Conservation (phyloP, 2,888 invertebrate species). For the Odontothrips loti region DNA sequence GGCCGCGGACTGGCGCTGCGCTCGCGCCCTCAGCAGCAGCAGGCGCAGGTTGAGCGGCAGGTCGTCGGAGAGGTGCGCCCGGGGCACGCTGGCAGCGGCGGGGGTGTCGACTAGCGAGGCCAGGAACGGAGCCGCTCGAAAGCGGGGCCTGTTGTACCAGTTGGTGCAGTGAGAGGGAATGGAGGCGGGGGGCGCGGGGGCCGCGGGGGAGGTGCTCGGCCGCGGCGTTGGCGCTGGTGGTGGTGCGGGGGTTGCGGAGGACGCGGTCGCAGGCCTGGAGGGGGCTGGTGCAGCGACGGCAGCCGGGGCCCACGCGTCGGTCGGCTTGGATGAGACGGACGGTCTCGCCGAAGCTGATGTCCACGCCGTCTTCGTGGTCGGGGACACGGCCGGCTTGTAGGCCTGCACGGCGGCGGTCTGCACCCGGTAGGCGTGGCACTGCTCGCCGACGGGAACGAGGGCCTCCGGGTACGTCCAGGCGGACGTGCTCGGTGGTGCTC, state of each 20-base stretch:
- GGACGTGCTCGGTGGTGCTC: not conserved
- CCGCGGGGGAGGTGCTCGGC: not conserved
- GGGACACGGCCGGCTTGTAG: not conserved
- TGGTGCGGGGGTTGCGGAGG: not conserved
- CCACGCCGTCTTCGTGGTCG: not conserved
- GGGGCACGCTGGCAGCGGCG: not conserved
- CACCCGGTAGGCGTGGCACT: not conserved
- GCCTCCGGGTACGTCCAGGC: not conserved
- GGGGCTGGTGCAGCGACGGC: not conserved
- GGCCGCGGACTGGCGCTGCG: not conserved
- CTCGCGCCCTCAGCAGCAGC: slow-evolving; percentile 11
- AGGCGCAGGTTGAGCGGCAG: slow-evolving; percentile 7
- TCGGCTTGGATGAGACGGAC: too few relatives aligned
- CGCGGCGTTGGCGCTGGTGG: not conserved
- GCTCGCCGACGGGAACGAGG: too few relatives aligned
- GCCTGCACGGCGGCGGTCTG: not conserved
- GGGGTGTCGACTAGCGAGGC: not conserved
- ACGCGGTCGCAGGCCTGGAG: not conserved
- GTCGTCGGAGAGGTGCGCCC: not conserved
- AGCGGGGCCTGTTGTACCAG: not conserved
- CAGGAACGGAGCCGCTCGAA: not conserved
- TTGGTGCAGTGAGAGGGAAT: not conserved
- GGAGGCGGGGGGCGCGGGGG: not conserved
- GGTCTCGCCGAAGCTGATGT: too few relatives aligned
- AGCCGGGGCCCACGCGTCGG: not conserved